Conservation (phyloP, 92 coral and sea anemone species). For the Phymanthus crucifer region DNA sequence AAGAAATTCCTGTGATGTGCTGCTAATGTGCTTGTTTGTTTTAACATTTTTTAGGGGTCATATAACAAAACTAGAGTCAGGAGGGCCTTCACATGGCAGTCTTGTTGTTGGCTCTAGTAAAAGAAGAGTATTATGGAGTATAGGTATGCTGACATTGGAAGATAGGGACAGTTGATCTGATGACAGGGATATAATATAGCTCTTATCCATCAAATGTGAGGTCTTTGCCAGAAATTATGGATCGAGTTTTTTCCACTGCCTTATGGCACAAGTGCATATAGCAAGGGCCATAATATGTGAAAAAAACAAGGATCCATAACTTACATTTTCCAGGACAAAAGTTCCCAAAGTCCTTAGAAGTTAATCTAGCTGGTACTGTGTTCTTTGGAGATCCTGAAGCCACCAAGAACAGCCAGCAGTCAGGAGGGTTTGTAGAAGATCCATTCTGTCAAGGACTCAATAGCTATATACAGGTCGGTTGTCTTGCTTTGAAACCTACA, state of each 20-base stretch:
- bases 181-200: no score
- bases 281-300: no score
- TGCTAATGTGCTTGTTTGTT: neutral
- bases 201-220: no score
- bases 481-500: neutral
- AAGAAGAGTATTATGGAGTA: slow-evolving; percentile 83
- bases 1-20: no score
- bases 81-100: slow-evolving; percentile 75
- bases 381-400: slow-evolving; percentile 61
- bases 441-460: slow-evolving; percentile 87
- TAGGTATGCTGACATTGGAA: slow-evolving; percentile 53
- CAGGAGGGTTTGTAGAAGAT: slow-evolving; percentile 64
- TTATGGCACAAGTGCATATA: no score
- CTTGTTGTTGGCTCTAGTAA: slow-evolving; percentile 77
- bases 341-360: slow-evolving; percentile 84
- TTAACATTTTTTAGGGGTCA: slow-evolving; percentile 57
- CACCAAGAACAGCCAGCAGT: slow-evolving; percentile 24
- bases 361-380: slow-evolving; percentile 71
- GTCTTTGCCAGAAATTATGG: neutral
- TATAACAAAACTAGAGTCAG: slow-evolving; percentile 68
- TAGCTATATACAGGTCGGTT: slow-evolving; percentile 80
- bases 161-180: neutral
- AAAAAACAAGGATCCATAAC: no score
- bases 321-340: slow-evolving; percentile 68
- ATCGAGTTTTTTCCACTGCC: no score